A percentile compares a stretch with the other conserved stretches of the same genome.
Evolutionary conservation across 2,888 invertebrate genomes (phyloP).

Genomic region (Morinoia aosen): DNA sequence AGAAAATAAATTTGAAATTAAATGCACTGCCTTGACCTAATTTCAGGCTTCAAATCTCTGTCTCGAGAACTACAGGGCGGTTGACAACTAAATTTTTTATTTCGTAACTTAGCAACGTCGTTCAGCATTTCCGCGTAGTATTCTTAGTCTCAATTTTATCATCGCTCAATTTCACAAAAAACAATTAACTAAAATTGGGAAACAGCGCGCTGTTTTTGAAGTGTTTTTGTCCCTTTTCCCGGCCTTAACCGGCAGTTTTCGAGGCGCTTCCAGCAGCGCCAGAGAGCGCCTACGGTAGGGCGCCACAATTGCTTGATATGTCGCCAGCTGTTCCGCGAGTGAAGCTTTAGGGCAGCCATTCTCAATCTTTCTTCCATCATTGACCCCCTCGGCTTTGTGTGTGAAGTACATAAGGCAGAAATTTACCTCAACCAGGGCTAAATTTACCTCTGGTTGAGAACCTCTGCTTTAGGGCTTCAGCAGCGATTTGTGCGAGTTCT

Average conservation of each 20-base stretch:
- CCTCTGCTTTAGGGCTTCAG: neutral
- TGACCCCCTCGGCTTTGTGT: no score
- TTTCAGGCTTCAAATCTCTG: neutral
- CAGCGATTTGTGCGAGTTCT: neutral
- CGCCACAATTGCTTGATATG: neutral
- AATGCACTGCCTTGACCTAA: neutral
- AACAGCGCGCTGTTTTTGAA: neutral
- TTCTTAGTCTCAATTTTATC: neutral
- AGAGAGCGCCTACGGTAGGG: no score
- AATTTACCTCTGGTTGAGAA: no score
- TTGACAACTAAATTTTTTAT: neutral
- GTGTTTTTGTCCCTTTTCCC: neutral
- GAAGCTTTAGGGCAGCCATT: neutral
- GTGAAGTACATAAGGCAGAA: no score
- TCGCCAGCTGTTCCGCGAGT: neutral
- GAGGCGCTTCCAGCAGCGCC: neutral
- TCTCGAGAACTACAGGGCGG: neutral
- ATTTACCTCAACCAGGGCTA: no score
- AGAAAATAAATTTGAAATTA: neutral
- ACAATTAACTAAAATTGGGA: neutral
- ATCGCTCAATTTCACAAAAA: neutral
- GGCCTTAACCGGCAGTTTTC: neutral
- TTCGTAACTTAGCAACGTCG: neutral
- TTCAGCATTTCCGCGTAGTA: neutral
- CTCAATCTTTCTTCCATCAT: no score